Base-by-base conservation (phyloP, 2,113 vertebrate genomes). In the Proteles cristata region DNA sequence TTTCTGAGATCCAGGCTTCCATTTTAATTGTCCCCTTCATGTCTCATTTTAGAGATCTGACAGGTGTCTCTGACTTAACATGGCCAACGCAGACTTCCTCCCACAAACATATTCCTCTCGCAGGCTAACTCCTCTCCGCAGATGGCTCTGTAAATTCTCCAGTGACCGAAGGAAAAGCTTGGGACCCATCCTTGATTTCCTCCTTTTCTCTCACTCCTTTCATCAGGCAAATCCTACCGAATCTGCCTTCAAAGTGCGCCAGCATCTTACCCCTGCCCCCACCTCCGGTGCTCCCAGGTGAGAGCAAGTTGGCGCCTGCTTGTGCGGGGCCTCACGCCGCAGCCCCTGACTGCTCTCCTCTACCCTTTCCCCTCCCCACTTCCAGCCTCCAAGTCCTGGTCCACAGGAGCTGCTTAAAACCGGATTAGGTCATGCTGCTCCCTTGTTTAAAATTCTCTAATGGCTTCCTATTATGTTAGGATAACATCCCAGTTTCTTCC, bases 21-120 rank as follows among this genome's bases (percentile, higher is more conserved):
- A 81, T 88, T 94, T 93, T 92, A 87, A 14, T 86, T 84, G 86
- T 90, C 87, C 35, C 31, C 85, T 61, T 87, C 87, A 71, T 28
- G 80, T 87, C 93, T 97, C 90, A 33, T 33, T 77, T 90, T 69
- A 89, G 68, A 43, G 79, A 80, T 43, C 69, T n/a, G 48, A 68
- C 19, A 96, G 73, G 25, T 48, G 80, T 96, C 55, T 91, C 43
- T 68, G 39, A 77, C 7, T 23, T 43, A 71, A 61, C 33, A 31
- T 25, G 23, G 68, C 86, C 83, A 35, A 39, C 95, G 69, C 28
- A 31, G 48, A 66, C n/a, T 66, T 76, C 58, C 53, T 16, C 43
- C 16, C 73, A 89, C 68, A 88, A 71, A 77, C 48, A 61, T 43
- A 16, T 39, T 55, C 28, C 43, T 74, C 35, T 55, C 0, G 33